A percentile compares a stretch with the other conserved stretches of the same genome.
Conservation (phyloP, 2,113 vertebrate genomes). For the Cisticola juncidis region DNA sequence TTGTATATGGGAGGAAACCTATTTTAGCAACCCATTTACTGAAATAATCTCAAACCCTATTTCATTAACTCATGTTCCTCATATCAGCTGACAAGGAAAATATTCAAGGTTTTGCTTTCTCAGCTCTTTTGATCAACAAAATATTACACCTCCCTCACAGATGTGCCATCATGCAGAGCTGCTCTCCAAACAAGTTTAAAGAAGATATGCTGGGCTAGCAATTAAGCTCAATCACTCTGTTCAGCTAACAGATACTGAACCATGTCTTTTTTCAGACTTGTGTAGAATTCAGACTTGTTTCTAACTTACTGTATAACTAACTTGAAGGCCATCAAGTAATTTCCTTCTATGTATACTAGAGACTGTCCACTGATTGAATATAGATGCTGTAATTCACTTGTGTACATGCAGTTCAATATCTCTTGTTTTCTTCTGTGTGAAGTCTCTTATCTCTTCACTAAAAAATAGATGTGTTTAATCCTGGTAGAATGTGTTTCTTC, state of each 20-base stretch:
- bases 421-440: conserved; percentile 2
- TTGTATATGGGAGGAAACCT: background rate
- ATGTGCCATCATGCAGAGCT: background rate
- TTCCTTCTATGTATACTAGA: background rate
- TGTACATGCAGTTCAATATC: conserved; percentile 16
- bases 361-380: conserved; percentile 2
- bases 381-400: background rate
- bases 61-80: conserved; percentile 7
- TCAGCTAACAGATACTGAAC: background rate
- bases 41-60: conserved; percentile 6
- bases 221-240: background rate
- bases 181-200: background rate
- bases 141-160: background rate
- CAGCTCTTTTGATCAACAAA: conserved; percentile 2
- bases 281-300: background rate
- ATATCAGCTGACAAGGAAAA: conserved; percentile 1
- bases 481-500: conserved; percentile 8
- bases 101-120: background rate
- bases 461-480: conserved; percentile 24
- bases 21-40: background rate
- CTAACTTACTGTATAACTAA: background rate
- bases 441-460: conserved; percentile 20
- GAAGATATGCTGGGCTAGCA: background rate
- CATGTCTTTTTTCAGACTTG: background rate
- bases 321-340: background rate